Evolutionary conservation across 2,888 invertebrate species (phyloP), one percentile per base, ranked within the genome.

Genomic region (Prionchulus punctatus): DNA sequence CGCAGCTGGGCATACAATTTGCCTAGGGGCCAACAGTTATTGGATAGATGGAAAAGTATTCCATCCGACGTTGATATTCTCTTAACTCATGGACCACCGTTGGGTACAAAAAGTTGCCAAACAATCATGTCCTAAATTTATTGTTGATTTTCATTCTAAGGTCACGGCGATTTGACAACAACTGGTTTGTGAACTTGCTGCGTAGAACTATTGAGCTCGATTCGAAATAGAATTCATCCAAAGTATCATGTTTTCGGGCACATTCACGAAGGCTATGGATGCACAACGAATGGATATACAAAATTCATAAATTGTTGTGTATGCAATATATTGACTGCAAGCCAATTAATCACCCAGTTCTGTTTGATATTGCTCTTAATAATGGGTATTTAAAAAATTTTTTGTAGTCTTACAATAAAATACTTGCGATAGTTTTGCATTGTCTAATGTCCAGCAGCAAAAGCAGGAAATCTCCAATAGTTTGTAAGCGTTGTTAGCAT

Each of bases 1-100:
- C n/a, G n/a, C n/a, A n/a, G n/a, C 63, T 86, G 86, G 86, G 86
- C 84, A 1, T 87, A 86, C 67, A 86, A 86, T 73, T 70, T 86
- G 25, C 78, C 79, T 0, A 76, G 86, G 55, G 86, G 85, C 2
- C 71, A 76, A 61, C 73, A 77, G 23, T 82, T 84, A 65, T 73
- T 85, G 50, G 77, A 80, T n/a, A 85, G 84, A 71, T 88, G 87
- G 87, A 77, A 83, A 64, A 71, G 77, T 63, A 86, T 88, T 60
- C 87, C 87, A 1, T 72, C 76, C 0, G 80, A 80, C 62, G 79
- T 81, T 2, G 86, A 88, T 72, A 78, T 88, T 55, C 75, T 88
- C 15, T 76, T 87, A 47, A 86, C 86, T 0, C 87, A 88, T 70
- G 82, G 84, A 0, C 86, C 87, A 18, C 86, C 87, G 4, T 71